Evolutionary conservation across 2,888 invertebrate species (phyloP).

Genomic region (Tetropium fuscum): DNA sequence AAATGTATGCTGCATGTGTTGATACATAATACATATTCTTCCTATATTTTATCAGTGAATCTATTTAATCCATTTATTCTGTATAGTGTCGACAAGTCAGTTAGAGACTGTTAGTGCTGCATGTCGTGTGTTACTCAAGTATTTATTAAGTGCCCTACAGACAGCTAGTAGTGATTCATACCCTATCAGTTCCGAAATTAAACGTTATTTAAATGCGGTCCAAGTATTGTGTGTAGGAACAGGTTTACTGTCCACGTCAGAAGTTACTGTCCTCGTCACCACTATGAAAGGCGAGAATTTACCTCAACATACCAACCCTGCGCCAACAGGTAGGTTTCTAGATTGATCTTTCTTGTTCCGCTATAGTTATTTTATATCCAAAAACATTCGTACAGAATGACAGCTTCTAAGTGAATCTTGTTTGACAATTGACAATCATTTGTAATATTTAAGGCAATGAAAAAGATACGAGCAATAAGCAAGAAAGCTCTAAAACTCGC

Average conservation of each 20-base stretch:
- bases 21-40: no score
- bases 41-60: no score
- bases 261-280: conserved; percentile 81
- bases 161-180: conserved; percentile 56
- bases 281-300: conserved; percentile 79
- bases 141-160: conserved; percentile 67
- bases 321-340: conserved; percentile 56
- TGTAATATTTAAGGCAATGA: conserved; percentile 65
- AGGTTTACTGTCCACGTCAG: conserved; percentile 78
- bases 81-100: conserved; percentile 75
- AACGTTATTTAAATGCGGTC: conserved; percentile 75
- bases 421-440: no score
- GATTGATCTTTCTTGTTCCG: not conserved
- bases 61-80: conserved; percentile 35
- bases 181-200: conserved; percentile 63
- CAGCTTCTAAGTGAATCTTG: no score
- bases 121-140: conserved; percentile 76
- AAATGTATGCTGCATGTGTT: no score
- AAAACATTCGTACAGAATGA: no score
- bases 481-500: conserved; percentile 73
- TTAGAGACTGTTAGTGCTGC: conserved; percentile 77
- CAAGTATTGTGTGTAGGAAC: conserved; percentile 79
- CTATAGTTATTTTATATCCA: not conserved
- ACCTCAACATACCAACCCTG: conserved; percentile 63
- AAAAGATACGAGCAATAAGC: conserved; percentile 68